These are phyloP conservation scores for Nannospalax galili DNA, from an alignment of 2,113 vertebrate species.

Conservation along the genomic window DNA sequence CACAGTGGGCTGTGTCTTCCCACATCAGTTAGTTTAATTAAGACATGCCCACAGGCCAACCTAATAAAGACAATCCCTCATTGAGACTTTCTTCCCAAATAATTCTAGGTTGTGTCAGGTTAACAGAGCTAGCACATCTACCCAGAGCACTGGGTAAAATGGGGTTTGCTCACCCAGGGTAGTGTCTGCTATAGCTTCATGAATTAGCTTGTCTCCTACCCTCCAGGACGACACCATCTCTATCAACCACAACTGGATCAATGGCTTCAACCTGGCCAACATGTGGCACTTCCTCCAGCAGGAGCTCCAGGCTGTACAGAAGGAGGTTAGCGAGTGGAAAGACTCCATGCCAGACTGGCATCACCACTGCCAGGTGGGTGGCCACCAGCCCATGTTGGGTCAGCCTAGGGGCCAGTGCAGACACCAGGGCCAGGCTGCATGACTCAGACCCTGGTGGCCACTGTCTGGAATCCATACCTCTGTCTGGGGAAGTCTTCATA, in stretches of 20 bases:
- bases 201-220: not conserved
- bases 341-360: conserved; percentile 94
- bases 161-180: conserved; percentile 80
- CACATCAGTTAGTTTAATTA: not conserved
- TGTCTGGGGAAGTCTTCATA: not conserved
- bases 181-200: not conserved
- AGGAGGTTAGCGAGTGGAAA: conserved; percentile 93
- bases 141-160: not conserved
- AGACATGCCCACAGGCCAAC: not conserved
- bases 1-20: not conserved
- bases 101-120: not conserved
- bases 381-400: not conserved
- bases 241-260: conserved; percentile 98
- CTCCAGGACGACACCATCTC: conserved; percentile 98
- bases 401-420: too few relatives aligned
- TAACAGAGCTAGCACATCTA: too few relatives aligned
- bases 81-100: not conserved
- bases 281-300: conserved; percentile 97
- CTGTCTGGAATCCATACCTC: not conserved
- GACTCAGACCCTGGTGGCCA: not conserved
- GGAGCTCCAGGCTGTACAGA: conserved; percentile 92
- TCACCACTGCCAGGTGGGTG: conserved; percentile 95
- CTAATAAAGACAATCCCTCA: not conserved
- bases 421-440: too few relatives aligned
- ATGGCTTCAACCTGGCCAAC: conserved; percentile 94